A percentile compares a stretch with the other conserved stretches of the same genome.
These are phyloP conservation scores for Drosophila sulfurigaster DNA, from an alignment of 1,140 invertebrate species.

Conservation along the genomic window DNA sequence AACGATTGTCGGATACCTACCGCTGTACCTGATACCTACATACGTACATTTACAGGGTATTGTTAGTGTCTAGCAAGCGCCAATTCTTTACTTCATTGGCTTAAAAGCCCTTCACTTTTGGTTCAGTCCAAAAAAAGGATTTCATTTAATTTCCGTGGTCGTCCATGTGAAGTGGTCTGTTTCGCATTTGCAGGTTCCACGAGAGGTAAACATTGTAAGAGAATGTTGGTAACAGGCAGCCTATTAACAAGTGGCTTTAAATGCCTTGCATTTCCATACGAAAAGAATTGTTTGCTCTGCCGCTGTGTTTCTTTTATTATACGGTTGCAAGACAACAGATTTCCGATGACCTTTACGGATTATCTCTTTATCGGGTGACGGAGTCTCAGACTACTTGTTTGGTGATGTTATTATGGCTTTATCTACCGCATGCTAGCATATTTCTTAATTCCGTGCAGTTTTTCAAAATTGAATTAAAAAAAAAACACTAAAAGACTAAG, in stretches of 20 bases:
- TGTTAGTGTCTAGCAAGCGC: too few species aligned
- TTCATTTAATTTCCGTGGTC: conserved; percentile 81
- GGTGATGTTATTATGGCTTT: too few species aligned
- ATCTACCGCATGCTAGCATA: too few species aligned
- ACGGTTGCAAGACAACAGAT: conserved; percentile 21
- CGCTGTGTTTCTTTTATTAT: conserved; percentile 52
- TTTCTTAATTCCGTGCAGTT: too few species aligned
- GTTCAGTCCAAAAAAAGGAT: conserved; percentile 53
- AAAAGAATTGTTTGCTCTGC: conserved; percentile 65
- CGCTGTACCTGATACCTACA: neutral
- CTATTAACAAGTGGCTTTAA: conserved; percentile 63
- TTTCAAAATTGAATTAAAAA: too few species aligned
- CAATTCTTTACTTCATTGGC: conserved; percentile 24
- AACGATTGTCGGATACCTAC: neutral
- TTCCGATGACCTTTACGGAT: too few species aligned
- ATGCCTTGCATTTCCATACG: conserved; percentile 66
- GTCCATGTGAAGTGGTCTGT: conserved; percentile 74
- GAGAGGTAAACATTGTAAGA: conserved; percentile 56
- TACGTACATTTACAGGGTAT: conserved; percentile 16
- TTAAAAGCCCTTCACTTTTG: conserved; percentile 49
- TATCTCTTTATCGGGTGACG: too few species aligned
- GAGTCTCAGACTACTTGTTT: too few species aligned
- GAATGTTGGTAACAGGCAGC: conserved; percentile 31
- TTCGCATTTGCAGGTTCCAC: conserved; percentile 62
- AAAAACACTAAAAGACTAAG: too few species aligned